Conservation (phyloP, 2,113 vertebrate genomes). For the Campylomormyrus numenius region DNA sequence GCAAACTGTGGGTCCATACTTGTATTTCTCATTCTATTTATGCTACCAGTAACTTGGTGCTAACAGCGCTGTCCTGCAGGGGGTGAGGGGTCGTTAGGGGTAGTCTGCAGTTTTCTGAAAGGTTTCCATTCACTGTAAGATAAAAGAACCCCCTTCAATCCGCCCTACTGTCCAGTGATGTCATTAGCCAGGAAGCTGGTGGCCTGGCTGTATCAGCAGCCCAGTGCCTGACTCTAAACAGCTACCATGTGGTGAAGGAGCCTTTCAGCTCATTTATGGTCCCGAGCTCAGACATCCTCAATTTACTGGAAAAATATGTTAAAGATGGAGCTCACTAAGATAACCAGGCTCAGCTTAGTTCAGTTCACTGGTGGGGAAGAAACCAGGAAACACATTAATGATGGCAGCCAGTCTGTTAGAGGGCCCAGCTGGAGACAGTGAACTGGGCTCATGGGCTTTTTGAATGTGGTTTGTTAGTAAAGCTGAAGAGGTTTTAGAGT, state of each 20-base stretch:
- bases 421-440: neutral
- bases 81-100: too few species aligned
- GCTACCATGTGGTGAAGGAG: neutral
- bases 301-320: neutral
- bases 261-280: neutral
- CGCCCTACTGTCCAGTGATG: neutral
- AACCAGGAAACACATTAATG: neutral
- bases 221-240: neutral
- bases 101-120: neutral
- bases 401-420: neutral
- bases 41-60: neutral
- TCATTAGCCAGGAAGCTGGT: conserved; percentile 11
- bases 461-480: neutral
- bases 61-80: neutral
- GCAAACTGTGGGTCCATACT: neutral
- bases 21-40: too few species aligned
- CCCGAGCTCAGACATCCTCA: neutral
- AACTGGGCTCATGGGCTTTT: neutral
- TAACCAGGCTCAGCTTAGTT: neutral
- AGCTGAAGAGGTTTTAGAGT: neutral
- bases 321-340: neutral
- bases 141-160: neutral
- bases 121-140: neutral
- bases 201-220: neutral
- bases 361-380: neutral